Percentiles rank a stretch among this genome's conserved stretches.
Conservation (phyloP, 2,797 vertebrate genomes). For the Poeciliopsis infans region DNA sequence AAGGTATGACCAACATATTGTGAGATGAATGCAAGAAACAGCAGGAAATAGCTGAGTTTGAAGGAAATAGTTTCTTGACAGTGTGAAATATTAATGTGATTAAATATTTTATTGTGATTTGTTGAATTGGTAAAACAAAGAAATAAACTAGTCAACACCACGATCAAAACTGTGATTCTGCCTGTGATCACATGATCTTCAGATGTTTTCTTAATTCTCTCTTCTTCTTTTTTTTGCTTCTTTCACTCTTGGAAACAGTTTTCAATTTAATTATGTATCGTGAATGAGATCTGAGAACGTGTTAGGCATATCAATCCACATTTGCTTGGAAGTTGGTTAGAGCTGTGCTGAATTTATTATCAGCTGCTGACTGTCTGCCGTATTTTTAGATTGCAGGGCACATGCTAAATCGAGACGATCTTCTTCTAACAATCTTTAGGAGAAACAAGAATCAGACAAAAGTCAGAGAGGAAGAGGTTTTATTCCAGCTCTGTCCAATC, state of each 20-base stretch:
- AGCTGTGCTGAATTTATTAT: slow-evolving; percentile 59
- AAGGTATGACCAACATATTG: slow-evolving; percentile 44
- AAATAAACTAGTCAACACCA: slow-evolving; percentile 59
- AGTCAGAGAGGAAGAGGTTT: slow-evolving; percentile 78
- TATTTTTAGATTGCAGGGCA: slow-evolving; percentile 53
- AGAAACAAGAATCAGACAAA: slow-evolving; percentile 46
- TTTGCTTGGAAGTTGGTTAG: slow-evolving; percentile 49
- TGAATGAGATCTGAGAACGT: slow-evolving; percentile 35
- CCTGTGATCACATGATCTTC: slow-evolving; percentile 43
- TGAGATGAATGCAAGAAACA: slow-evolving; percentile 7
- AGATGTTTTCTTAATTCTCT: slow-evolving; percentile 10
- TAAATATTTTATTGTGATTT: slow-evolving; percentile 80
- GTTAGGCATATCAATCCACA: slow-evolving; percentile 58
- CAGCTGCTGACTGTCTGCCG: slow-evolving; percentile 44
- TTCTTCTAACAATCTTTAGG: slow-evolving; percentile 1
- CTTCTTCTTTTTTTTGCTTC: slow-evolving; percentile 6
- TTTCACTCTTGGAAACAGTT: slow-evolving; percentile 19
- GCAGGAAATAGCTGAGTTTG: slow-evolving; percentile 6
- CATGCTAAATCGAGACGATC: background rate
- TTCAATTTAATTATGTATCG: slow-evolving; percentile 28
- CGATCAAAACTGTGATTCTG: slow-evolving; percentile 26
- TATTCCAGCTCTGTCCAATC: slow-evolving; percentile 75
- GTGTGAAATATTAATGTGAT: slow-evolving; percentile 77
- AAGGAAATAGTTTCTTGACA: slow-evolving; percentile 40
- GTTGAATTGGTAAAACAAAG: slow-evolving; percentile 61